Evolutionary conservation across 2,797 vertebrate genomes (phyloP).

Genomic region (Aulostomus chinensis): DNA sequence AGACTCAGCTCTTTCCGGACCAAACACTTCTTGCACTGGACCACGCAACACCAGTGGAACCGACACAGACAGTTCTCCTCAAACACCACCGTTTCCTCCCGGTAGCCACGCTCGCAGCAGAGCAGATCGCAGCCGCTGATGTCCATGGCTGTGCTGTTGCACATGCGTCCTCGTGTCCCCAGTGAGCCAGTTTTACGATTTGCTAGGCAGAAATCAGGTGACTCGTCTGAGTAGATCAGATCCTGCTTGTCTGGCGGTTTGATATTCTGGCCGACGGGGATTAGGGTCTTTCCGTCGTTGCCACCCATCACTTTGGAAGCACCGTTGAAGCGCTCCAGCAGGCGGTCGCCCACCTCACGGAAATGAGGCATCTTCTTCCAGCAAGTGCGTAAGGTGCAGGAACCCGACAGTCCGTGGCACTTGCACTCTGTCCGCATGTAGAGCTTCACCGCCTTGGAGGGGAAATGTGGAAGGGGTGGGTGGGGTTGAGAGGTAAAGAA

Average conservation of each 20-base stretch:
- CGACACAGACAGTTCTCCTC: slow-evolving; percentile 98
- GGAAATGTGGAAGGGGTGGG: not conserved
- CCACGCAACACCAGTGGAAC: slow-evolving; percentile 98
- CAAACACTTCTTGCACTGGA: slow-evolving; percentile 96
- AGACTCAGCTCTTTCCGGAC: slow-evolving; percentile 94
- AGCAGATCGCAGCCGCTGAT: slow-evolving; percentile 95
- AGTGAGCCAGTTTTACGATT: slow-evolving; percentile 95
- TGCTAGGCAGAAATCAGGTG: slow-evolving; percentile 94
- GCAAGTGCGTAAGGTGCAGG: slow-evolving; percentile 94
- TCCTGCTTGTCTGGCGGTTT: slow-evolving; percentile 95
- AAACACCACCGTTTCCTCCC: slow-evolving; percentile 89
- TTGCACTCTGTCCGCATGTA: slow-evolving; percentile 98
- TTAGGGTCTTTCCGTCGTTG: slow-evolving; percentile 94
- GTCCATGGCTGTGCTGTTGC: slow-evolving; percentile 96
- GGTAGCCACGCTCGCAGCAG: slow-evolving; percentile 92
- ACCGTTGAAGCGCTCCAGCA: slow-evolving; percentile 95
- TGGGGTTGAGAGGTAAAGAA: not conserved
- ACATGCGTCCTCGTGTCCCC: slow-evolving; percentile 90
- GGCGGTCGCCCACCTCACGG: slow-evolving; percentile 92
- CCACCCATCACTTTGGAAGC: slow-evolving; percentile 97
- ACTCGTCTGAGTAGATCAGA: slow-evolving; percentile 95
- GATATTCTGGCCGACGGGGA: slow-evolving; percentile 93
- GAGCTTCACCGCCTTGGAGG: slow-evolving; percentile 89
- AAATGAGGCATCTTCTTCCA: slow-evolving; percentile 99
- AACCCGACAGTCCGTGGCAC: slow-evolving; percentile 95